phyloP scores from a whole-genome alignment of 2,888 invertebrate species.

The Dimorphilus gyrociliatus region DNA sequence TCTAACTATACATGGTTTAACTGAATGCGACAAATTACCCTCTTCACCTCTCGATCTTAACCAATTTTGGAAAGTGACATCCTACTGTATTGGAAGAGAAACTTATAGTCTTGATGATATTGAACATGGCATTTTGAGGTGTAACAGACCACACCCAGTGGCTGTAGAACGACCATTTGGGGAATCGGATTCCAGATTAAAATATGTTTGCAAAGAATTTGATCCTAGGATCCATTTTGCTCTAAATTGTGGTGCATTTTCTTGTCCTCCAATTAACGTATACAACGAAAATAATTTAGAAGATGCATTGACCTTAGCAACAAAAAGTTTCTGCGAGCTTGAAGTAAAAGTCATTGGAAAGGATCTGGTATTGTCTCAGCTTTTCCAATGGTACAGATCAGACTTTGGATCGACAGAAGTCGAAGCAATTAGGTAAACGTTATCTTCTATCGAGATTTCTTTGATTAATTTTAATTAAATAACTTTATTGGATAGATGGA shows the following conservation, averaged over 20 bases:
- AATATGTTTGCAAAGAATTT: conserved; percentile 19
- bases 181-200: conserved; percentile 24
- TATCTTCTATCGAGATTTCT: neutral
- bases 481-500: conserved; percentile 17
- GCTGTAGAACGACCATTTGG: conserved; percentile 24
- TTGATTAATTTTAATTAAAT: neutral
- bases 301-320: conserved; percentile 23
- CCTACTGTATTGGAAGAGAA: conserved; percentile 30
- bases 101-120: conserved; percentile 36
- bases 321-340: conserved; percentile 23
- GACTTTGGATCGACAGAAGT: conserved; percentile 30
- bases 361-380: conserved; percentile 23
- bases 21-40: conserved; percentile 18
- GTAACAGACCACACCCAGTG: conserved; percentile 34
- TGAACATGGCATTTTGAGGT: conserved; percentile 38
- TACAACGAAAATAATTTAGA: conserved; percentile 30
- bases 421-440: conserved; percentile 23
- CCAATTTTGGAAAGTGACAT: conserved; percentile 35
- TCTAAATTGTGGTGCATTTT: conserved; percentile 38
- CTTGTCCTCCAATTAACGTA: conserved; percentile 32
- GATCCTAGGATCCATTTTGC: conserved; percentile 40
- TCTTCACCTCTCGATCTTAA: conserved; percentile 30
- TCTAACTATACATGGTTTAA: conserved; percentile 35
- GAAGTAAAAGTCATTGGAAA: conserved; percentile 24
- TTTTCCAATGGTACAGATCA: conserved; percentile 32